Conservation (phyloP, 2,888 invertebrate species). For the Fragum fragum region DNA sequence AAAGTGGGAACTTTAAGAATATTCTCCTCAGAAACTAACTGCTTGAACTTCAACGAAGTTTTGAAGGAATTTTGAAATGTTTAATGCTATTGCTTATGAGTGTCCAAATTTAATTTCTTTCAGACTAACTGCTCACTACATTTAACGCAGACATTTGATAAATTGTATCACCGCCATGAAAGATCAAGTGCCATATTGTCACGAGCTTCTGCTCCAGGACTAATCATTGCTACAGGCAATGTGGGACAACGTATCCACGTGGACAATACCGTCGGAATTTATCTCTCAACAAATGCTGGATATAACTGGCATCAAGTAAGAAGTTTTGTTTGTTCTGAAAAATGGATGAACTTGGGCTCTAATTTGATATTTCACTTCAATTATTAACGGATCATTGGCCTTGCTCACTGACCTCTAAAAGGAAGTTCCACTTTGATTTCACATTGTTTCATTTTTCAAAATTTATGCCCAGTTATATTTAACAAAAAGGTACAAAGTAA, state of each 20-base stretch:
- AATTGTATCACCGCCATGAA: constrained; percentile 93
- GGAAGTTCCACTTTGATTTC: too few species aligned
- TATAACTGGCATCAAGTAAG: constrained; percentile 93
- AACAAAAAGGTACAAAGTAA: too few species aligned
- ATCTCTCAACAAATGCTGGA: constrained; percentile 94
- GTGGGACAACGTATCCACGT: constrained; percentile 71
- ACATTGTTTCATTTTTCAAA: too few species aligned
- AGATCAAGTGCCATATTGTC: constrained; percentile 94
- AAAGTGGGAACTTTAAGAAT: too few species aligned
- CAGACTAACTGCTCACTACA: constrained; percentile 92
- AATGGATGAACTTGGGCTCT: too few species aligned
- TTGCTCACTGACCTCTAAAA: too few species aligned
- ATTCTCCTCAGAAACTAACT: too few species aligned
- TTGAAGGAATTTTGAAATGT: neutral
- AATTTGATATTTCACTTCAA: too few species aligned
- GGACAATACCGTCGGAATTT: constrained; percentile 88
- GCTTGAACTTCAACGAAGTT: neutral
- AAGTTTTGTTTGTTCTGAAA: too few species aligned
- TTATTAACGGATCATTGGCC: too few species aligned
- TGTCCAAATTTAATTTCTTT: neutral
- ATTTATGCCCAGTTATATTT: too few species aligned
- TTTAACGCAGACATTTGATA: constrained; percentile 95
- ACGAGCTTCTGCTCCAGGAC: constrained; percentile 95
- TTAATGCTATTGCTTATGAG: neutral
- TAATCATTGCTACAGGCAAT: constrained; percentile 95